Base-by-base conservation (phyloP, 2,888 invertebrate genomes). In the Clostera curtula region DNA sequence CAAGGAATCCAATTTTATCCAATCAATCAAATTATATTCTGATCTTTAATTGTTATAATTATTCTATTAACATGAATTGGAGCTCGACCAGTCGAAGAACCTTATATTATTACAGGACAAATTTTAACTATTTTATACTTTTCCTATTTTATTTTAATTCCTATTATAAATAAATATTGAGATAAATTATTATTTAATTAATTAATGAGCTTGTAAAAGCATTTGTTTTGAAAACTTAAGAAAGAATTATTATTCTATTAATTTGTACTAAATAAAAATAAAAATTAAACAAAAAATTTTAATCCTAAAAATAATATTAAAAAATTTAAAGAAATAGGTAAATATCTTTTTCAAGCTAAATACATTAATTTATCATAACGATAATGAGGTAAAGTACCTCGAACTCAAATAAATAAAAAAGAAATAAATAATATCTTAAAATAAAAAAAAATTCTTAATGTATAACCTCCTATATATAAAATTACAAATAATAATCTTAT, bases 351-450 rank as follows among this genome's bases (percentile, higher is more conserved):
- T 85, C 89, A 90, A 69, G 87, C 85, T 66, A 90, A 85, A 84
- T 85, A 84, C 69, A 91, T 92, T 70, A 91, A 82, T 48, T 89
- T 88, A 87, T 91, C 90, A 87, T 91, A 91, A 12, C 90, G 90
- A 84, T 88, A 89, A 0, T 90, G 91, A 55, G 90, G 91, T 48
- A 89, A 84, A 23, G 88, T 86, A 0, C 88, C 88, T 0, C 90
- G 90, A 52, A 87, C 84, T 50, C 89, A 89, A 83, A 90, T 79
- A 85, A 88, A 88, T 43, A 86, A 48, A 85, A 87, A 87, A 43
- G 77, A 74, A 64, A 89, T 64, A 64, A 88, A 79, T 42, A 52
- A 47, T 56, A 87, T 62, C 34, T 86, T 86, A 21, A 88, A 43
- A 80, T 85, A 86, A 84, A 87, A 86, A 17, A 76, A 24, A 22